Evolutionary conservation across 1,140 invertebrate genomes (phyloP), one percentile per base, ranked within the genome.

Genomic region (Stegodyphus mimosarum): DNA sequence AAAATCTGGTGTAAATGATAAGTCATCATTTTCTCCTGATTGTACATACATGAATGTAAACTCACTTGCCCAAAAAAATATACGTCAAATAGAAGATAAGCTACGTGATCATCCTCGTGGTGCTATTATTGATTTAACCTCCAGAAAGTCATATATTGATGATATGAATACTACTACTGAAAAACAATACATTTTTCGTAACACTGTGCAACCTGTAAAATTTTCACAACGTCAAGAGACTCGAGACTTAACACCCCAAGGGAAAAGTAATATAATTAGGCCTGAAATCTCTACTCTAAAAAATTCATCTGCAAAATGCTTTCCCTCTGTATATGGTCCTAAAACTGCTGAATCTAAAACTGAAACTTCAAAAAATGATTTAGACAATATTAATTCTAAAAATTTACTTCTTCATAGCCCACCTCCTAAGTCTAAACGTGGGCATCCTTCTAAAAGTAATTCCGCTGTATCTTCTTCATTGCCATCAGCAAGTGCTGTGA

Each of bases 41-140:
- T 55, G 70, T 71, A 78, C 73, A 49, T 85, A 85, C 7, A 85
- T 78, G 67, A 85, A 83, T 75, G 73, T 83, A n/a, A 83, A 83
- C 60, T 73, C 81, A 17, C 51, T 83, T n/a, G 81, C 75, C 51
- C 83, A 85, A 55, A 85, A 85, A 85, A 85, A 85, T 78, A 77
- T 85, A 15, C 83, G 69, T 0, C 83, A 85, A 53, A 77, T 85
- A 52, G 83, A 85, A 72, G 83, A 85, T 52, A 85, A 77, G 63
- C 17, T 85, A 64, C 77, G 77, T 51, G 71, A 78, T 71, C 86
- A 87, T 84, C 86, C 79, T 66, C 73, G 86, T 52, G 86, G 86
- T n/a, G 86, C 86, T 49, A 83, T 87, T 6, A 87, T 87, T 73
- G 86, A 87, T 50, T 67, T 87, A 53, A 87, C 86, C 50, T 87